Evolutionary conservation across 2,113 vertebrate species (phyloP).

Genomic region (Psilopsiagon aymara): DNA sequence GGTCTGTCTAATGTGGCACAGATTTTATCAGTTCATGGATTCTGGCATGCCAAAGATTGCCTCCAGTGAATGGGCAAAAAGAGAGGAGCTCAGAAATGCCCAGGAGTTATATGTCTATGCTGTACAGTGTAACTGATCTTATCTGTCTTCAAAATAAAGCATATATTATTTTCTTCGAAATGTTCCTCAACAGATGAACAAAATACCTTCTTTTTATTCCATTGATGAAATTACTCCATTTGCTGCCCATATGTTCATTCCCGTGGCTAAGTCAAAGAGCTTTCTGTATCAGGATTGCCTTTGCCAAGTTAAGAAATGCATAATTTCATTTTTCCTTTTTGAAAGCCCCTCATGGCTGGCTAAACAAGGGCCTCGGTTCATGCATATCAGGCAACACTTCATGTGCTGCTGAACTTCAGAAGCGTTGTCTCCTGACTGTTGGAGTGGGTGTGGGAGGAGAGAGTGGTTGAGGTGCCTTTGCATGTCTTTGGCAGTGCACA

Average conservation of each 20-base stretch:
- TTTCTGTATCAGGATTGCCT: background rate
- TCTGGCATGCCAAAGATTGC: background rate
- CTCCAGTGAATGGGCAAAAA: background rate
- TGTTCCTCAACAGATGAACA: background rate
- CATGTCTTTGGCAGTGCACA: background rate
- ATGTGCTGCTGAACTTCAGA: background rate
- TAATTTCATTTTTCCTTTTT: background rate
- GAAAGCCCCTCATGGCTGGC: background rate
- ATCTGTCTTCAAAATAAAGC: background rate
- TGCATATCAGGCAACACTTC: background rate
- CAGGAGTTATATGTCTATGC: background rate
- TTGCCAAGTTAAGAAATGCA: background rate
- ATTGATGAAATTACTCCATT: background rate
- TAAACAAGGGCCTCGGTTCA: background rate
- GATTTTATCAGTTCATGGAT: background rate
- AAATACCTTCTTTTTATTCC: background rate
- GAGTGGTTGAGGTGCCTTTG: background rate
- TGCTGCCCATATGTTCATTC: background rate
- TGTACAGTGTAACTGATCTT: background rate
- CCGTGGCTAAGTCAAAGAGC: background rate
- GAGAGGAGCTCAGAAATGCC: background rate
- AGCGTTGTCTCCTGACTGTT: background rate
- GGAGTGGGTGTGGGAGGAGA: background rate
- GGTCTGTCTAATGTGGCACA: background rate
- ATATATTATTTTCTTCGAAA: background rate